Conservation (phyloP, 2,113 vertebrate genomes). For the Guaruba guarouba region DNA sequence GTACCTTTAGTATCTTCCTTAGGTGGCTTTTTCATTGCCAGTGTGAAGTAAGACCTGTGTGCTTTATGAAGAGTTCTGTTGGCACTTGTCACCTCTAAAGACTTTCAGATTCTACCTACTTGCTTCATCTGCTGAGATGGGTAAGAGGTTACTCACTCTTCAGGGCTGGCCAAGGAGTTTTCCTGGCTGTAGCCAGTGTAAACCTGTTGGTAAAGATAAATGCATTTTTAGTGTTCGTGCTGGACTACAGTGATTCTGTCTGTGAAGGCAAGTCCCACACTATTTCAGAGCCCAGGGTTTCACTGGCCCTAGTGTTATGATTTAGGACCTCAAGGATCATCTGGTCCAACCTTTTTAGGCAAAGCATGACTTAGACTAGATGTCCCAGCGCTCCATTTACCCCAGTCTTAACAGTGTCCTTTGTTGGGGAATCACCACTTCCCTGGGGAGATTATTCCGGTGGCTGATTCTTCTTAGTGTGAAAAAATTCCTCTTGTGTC, state of each 20-base stretch:
- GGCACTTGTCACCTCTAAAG: neutral
- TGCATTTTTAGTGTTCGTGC: neutral
- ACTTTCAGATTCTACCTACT: neutral
- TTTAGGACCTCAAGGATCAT: neutral
- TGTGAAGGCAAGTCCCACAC: neutral
- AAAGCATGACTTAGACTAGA: neutral
- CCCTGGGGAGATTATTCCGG: neutral
- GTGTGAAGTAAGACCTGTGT: neutral
- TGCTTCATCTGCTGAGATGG: neutral
- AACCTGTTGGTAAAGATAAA: neutral
- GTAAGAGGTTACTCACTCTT: neutral
- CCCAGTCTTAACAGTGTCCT: neutral
- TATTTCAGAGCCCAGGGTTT: neutral
- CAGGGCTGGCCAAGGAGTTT: neutral
- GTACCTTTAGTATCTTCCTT: neutral
- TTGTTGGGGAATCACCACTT: neutral
- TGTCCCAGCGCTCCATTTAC: neutral
- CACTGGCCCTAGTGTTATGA: neutral
- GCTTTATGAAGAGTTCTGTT: neutral
- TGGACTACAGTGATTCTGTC: neutral
- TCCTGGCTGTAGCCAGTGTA: neutral
- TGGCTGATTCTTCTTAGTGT: neutral
- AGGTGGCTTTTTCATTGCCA: neutral
- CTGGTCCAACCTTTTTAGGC: neutral
- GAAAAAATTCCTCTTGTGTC: neutral